phyloP scores from a whole-genome alignment of 2,888 invertebrate genomes.

The Cephonodes hylas region DNA sequence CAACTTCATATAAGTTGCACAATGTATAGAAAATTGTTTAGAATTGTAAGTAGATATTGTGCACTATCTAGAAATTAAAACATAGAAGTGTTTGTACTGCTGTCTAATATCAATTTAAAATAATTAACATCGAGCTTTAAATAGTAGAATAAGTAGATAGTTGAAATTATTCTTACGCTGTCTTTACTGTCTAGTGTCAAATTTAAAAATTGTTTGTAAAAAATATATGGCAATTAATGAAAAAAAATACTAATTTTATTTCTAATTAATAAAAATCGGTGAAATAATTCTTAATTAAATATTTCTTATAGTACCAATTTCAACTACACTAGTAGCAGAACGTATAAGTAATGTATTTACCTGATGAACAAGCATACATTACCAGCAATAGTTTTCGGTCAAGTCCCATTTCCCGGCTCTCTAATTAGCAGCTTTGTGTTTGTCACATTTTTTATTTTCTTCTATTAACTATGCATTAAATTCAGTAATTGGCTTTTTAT shows the following conservation, averaged over 20 bases:
- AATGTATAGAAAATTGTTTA: neutral
- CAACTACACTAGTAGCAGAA: no score
- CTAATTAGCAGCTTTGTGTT: neutral
- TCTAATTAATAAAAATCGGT: no score
- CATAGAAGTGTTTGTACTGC: neutral
- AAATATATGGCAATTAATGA: neutral
- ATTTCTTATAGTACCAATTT: no score
- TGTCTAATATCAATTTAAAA: constrained; percentile 1
- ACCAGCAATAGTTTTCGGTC: neutral
- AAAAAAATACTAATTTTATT: constrained; percentile 8
- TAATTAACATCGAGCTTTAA: constrained; percentile 8
- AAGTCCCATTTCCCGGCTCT: no score
- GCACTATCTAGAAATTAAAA: neutral
- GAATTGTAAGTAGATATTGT: neutral
- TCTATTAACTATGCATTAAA: neutral
- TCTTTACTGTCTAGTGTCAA: constrained; percentile 2
- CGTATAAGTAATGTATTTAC: no score
- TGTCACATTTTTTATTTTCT: neutral
- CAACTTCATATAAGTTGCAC: neutral
- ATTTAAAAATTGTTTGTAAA: neutral
- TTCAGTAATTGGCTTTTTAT: no score
- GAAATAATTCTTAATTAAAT: no score
- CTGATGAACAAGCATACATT: no score
- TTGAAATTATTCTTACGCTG: neutral
- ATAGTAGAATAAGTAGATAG: neutral